These are phyloP conservation scores for Caiman crocodilus DNA, from an alignment of 2,797 vertebrate genomes.

Conservation along the genomic window DNA sequence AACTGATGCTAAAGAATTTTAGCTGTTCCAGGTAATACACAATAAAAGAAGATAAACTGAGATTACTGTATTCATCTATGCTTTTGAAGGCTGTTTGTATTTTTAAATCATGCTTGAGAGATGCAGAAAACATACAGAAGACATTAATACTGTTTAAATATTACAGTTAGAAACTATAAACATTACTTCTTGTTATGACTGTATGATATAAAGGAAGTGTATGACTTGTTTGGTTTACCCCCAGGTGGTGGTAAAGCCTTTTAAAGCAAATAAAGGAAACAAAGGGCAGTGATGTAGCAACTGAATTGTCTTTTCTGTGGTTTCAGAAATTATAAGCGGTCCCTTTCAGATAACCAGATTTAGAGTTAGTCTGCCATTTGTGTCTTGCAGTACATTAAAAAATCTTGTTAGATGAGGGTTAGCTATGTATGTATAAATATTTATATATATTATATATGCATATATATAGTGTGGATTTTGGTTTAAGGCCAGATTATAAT, in stretches of 20 bases:
- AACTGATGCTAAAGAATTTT: slow-evolving; percentile 16
- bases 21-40: slow-evolving; percentile 25
- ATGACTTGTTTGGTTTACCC: slow-evolving; percentile 59
- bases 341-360: neutral
- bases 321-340: slow-evolving; percentile 14
- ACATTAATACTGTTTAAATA: slow-evolving; percentile 50
- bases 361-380: neutral
- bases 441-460: neutral
- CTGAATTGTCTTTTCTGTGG: rapidly evolving
- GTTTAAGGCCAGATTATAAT: neutral
- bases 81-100: slow-evolving; percentile 57
- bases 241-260: slow-evolving; percentile 46
- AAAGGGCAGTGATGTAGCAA: slow-evolving; percentile 18
- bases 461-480: neutral
- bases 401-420: neutral
- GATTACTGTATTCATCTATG: slow-evolving; percentile 22
- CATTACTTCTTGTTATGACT: slow-evolving; percentile 56
- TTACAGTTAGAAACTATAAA: slow-evolving; percentile 61
- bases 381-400: neutral
- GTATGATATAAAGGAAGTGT: slow-evolving; percentile 38
- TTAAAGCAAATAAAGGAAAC: slow-evolving; percentile 17
- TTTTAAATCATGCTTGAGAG: slow-evolving; percentile 67
- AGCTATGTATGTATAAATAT: too few species aligned
- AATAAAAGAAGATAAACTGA: slow-evolving; percentile 56
- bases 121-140: slow-evolving; percentile 46